phyloP scores from a whole-genome alignment of 2,113 vertebrate genomes.

The Anser cygnoides region DNA sequence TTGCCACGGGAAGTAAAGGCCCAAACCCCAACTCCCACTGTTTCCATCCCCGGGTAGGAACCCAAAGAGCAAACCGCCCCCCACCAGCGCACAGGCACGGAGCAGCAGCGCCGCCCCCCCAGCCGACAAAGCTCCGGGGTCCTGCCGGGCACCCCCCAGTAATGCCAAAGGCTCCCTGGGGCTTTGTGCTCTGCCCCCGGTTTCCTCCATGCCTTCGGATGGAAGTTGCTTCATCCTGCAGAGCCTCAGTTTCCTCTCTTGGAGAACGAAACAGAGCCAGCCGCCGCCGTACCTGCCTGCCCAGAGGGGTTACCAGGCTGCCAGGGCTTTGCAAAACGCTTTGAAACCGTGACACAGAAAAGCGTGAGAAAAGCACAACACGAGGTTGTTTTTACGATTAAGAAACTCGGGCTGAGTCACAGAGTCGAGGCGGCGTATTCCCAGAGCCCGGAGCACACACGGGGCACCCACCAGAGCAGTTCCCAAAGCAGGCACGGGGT shows the following conservation, averaged over 20 bases:
- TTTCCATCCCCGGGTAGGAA: background rate
- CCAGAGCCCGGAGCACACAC: background rate
- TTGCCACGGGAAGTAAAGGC: background rate
- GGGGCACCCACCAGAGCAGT: background rate
- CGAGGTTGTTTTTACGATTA: background rate
- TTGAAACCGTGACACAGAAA: background rate
- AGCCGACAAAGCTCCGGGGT: background rate
- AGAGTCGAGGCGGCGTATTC: background rate
- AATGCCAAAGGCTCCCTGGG: accelerated
- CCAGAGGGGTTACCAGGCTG: background rate
- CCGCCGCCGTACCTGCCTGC: background rate
- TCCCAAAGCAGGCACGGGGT: background rate
- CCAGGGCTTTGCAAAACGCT: background rate
- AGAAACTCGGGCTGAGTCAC: conserved; percentile 44
- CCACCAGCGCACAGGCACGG: too few relatives aligned
- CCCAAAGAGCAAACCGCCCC: too few relatives aligned
- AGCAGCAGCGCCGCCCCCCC: too few relatives aligned
- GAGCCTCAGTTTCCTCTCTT: background rate
- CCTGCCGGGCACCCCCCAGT: too few relatives aligned
- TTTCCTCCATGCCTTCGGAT: accelerated
- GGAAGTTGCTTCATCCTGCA: background rate
- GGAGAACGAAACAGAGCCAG: accelerated
- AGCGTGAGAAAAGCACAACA: conserved; percentile 4
- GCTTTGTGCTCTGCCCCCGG: accelerated
- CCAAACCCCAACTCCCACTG: background rate